Evolutionary conservation across 2,113 vertebrate species (phyloP).

Genomic region (Rostratula benghalensis): DNA sequence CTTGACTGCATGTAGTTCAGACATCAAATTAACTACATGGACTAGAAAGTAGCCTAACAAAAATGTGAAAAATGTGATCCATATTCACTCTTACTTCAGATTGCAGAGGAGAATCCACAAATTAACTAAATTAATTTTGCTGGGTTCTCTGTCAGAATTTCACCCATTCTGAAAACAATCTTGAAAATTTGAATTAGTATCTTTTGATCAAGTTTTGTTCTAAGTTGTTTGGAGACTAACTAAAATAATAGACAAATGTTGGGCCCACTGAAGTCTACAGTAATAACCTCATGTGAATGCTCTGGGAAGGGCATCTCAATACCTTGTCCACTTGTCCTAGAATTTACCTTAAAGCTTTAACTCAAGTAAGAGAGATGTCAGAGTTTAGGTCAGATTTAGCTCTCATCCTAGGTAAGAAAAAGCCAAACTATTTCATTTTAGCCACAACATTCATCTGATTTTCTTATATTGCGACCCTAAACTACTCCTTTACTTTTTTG

Average conservation of each 20-base stretch:
- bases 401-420: not conserved
- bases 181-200: not conserved
- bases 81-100: not conserved
- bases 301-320: not conserved
- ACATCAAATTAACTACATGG: not conserved
- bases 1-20: not conserved
- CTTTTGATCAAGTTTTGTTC: not conserved
- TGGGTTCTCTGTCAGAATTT: not conserved
- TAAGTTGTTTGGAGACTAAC: not conserved
- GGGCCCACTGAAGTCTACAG: not conserved
- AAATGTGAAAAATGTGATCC: not conserved
- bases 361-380: not conserved
- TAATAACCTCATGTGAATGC: not conserved
- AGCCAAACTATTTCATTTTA: not conserved
- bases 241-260: not conserved
- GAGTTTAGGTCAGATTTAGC: not conserved
- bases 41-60: not conserved
- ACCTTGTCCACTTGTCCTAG: not conserved
- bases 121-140: not conserved
- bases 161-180: not conserved
- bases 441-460: not conserved
- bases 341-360: not conserved
- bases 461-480: not conserved
- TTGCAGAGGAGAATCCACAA: not conserved
- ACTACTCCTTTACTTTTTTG: not conserved